Base-by-base conservation (phyloP, 2,888 invertebrate species). In the Leptopterna dolabrata region DNA sequence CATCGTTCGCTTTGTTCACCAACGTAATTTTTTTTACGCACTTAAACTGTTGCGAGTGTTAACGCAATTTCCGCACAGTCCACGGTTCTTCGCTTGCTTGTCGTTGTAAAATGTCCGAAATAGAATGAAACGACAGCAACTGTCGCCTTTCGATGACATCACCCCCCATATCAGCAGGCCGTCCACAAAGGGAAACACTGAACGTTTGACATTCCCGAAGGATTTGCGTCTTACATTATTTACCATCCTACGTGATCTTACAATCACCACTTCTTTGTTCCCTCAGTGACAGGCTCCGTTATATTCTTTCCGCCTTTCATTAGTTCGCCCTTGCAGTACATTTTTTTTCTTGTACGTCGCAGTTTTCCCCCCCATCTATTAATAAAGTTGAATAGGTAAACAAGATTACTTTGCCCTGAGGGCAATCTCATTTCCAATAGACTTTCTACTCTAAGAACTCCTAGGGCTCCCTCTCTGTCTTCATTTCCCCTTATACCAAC, bases 251-350 rank as follows among this genome's bases (percentile, higher is more conserved):
- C 63, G 24, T 27, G 63, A 24, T 63, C 63, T 63, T 24, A 19
- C 24, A 63, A 63, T 63, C 63, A 63, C 63, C 63, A 63, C 63
- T 63, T 63, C 63, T 63, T 63, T 63, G 63, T 63, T 63, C 63
- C 7, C 0, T 27, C 63, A 51, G 6, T 63, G 63, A 27, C 55
- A 27, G 0, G 24, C 63, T 7, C 24, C 24, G 1, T 24, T 24
- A 24, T 3, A 27, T 24, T 63, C 11, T n/a, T 19, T 63, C 11
- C 9, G 63, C 19, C 7, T 11, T 63, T 63, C 19, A 2, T 63
- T 4, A 1, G 14, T 51, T 51, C n/a, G 16, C n/a, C 16, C 14
- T 16, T 24, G 0, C 63, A 24, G 2, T 63, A 7, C 19, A 24
- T 24, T 51, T n/a, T n/a, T n/a, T 51, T 51, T n/a, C 14, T 63